Evolutionary conservation across 2,797 vertebrate species (phyloP).

Genomic region (Tokudaia tokunoshimensis): DNA sequence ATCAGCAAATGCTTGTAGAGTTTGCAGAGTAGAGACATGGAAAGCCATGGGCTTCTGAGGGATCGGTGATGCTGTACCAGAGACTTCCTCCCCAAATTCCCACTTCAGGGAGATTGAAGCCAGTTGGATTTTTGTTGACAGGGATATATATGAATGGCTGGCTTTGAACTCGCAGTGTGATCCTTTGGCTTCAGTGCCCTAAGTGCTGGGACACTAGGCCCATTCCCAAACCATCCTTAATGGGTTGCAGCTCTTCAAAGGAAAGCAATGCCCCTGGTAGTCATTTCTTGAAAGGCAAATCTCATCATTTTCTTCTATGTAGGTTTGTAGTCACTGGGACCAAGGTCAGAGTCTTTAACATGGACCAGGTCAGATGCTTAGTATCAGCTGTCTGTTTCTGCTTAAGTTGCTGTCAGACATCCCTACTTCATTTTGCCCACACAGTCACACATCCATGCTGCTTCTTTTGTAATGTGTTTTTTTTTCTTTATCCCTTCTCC

Average conservation of each 20-base stretch:
- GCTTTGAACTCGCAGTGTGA: background rate
- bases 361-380: background rate
- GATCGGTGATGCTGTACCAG: background rate
- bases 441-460: background rate
- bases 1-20: background rate
- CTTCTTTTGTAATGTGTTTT: slow-evolving; percentile 28
- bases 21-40: background rate
- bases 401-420: background rate
- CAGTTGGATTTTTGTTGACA: background rate
- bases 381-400: background rate
- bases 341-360: background rate
- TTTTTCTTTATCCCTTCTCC: background rate
- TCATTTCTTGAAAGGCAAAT: slow-evolving; percentile 37
- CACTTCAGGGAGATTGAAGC: background rate
- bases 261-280: background rate
- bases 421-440: background rate
- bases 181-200: background rate
- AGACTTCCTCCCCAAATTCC: background rate
- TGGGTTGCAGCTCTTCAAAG: slow-evolving; percentile 1
- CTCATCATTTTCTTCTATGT: slow-evolving; percentile 32
- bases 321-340: slow-evolving; percentile 28
- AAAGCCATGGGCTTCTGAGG: background rate
- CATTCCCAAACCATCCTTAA: background rate
- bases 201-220: background rate
- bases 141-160: background rate